Evolutionary conservation across 2,113 vertebrate genomes (phyloP).

Genomic region (Mionectes macconnelli): DNA sequence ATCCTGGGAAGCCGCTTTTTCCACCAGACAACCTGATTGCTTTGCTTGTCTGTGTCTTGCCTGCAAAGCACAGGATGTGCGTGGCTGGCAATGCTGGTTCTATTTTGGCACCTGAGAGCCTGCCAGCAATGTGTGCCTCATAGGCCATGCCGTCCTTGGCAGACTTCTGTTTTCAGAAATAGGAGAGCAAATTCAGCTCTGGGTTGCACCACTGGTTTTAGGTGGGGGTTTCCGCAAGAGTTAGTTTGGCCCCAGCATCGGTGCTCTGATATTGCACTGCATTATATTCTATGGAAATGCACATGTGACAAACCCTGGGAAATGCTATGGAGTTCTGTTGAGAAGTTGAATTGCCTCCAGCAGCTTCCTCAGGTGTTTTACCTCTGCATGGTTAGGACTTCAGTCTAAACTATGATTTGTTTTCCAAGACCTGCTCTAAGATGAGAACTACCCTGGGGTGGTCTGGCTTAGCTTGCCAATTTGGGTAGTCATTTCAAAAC

Average conservation of each 20-base stretch:
- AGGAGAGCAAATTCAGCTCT: neutral
- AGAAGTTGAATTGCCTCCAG: neutral
- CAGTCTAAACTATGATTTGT: neutral
- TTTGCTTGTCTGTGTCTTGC: neutral
- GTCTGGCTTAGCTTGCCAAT: neutral
- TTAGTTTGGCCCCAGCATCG: neutral
- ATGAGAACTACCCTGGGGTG: neutral
- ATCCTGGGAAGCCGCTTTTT: neutral
- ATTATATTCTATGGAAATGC: neutral
- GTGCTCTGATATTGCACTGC: neutral
- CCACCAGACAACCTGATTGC: neutral
- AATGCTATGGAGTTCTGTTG: neutral
- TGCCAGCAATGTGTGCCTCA: neutral
- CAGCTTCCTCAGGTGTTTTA: neutral
- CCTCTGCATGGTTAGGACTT: neutral
- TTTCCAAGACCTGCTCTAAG: neutral
- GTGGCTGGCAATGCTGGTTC: fast-evolving
- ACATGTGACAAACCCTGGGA: neutral
- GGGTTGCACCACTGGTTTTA: neutral
- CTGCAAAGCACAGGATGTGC: fast-evolving
- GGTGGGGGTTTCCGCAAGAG: neutral
- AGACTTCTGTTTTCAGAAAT: neutral
- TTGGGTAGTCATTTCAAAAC: neutral
- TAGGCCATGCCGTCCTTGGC: neutral
- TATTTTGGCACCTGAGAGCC: slow-evolving; percentile 22